Base-by-base conservation (phyloP, 2,888 invertebrate species). In the Drosophila setosimentum region DNA sequence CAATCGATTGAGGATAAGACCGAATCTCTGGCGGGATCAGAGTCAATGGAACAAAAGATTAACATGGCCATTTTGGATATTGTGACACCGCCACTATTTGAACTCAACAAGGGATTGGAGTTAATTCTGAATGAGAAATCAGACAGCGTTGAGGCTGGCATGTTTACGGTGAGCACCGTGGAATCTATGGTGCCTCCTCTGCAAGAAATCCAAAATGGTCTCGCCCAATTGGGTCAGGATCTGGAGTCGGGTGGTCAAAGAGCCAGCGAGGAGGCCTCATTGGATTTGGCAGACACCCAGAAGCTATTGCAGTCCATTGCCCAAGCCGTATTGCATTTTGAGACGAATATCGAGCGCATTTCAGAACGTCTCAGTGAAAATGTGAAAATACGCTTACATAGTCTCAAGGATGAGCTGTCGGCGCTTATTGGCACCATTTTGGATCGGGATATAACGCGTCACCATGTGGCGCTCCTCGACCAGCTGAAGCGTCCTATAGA, bases 1-100 rank as follows among this genome's bases (percentile, higher is more conserved):
- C 86, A 89, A 49, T 80, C 82, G 24, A 91, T 93, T 40, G 92
- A 92, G 42, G 88, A 84, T 27, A 91, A 91, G 55, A 84, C 87
- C 0, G 86, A 89, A 11, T 86, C 90, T 0, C 61, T 89, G 10
- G 83, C 85, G 0, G 91, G 89, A 0, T 80, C 82, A 13, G 92
- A 92, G 50, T 90, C 91, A 0, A 76, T 93, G 51, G 93, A 93
- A 49, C 92, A 93, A 57, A 93, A 93, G 78, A 91, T 95, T 62
- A 95, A 95, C 78, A 94, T 95, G 68, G 94, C 95, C 65, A 94
- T 96, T 37, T 94, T 96, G 64, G 95, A 96, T 86, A 94, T 94
- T 61, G 94, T 96, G 0, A 94, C 95, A 80, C 94, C 95, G 21
- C 95, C 96, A 0, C 93, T 96, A n/a, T 93, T 95, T 63, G 95